Percentiles rank a stretch among this genome's conserved stretches.
phyloP scores from a whole-genome alignment of 2,797 vertebrate species.

The Neosilurus hyrtlii region DNA sequence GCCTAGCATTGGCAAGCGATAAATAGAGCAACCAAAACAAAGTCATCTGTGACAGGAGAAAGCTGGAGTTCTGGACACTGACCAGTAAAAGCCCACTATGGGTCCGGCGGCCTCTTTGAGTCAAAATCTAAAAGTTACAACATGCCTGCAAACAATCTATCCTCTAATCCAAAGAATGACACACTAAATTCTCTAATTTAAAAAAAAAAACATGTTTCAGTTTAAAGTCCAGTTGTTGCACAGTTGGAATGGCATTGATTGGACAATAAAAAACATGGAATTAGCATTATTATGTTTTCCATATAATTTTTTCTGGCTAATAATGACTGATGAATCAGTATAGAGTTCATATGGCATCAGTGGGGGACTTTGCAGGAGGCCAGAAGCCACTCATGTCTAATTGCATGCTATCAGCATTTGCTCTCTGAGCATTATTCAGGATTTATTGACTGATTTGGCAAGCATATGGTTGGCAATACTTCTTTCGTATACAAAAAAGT shows the following conservation, averaged over 20 bases:
- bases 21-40: constrained; percentile 43
- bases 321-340: not conserved
- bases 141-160: constrained; percentile 7
- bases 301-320: not conserved
- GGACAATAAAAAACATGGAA: not conserved
- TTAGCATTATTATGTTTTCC: not conserved
- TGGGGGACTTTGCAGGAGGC: not conserved
- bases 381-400: constrained; percentile 11
- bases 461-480: not conserved
- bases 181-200: constrained; percentile 7
- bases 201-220: constrained; percentile 16
- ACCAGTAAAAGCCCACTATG: constrained; percentile 22
- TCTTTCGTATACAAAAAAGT: not conserved
- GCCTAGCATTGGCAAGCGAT: constrained; percentile 34
- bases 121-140: constrained; percentile 28
- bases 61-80: constrained; percentile 27
- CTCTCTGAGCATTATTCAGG: not conserved
- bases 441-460: not conserved
- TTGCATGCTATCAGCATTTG: not conserved
- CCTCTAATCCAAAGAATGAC: constrained; percentile 13
- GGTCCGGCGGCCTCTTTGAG: constrained; percentile 32
- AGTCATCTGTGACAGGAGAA: constrained; percentile 37
- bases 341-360: not conserved
- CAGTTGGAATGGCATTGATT: constrained; percentile 7
- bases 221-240: constrained; percentile 21